Percentiles rank a stretch among this genome's conserved stretches.
Evolutionary conservation across 1,140 invertebrate genomes (phyloP).

Genomic region (Drosophila arawakana): DNA sequence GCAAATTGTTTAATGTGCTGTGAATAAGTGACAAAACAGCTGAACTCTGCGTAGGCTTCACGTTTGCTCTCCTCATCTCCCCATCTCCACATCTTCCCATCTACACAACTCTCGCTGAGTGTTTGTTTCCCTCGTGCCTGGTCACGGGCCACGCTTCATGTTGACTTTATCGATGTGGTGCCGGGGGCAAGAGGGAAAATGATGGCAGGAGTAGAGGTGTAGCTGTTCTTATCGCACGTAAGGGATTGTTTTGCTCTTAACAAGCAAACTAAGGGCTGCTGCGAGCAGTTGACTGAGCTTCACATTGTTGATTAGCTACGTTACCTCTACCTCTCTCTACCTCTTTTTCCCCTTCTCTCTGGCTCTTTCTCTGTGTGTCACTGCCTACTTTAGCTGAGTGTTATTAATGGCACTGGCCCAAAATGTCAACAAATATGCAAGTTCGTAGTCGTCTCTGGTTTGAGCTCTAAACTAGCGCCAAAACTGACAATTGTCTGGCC

Average conservation of each 20-base stretch:
- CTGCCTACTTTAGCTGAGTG: slow-evolving; percentile 10
- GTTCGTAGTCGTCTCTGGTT: not conserved
- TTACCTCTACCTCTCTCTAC: not conserved
- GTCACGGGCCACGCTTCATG: slow-evolving; percentile 48
- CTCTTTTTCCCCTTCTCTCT: not conserved
- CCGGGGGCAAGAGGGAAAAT: not conserved
- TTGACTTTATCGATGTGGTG: slow-evolving; percentile 60
- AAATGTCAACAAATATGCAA: slow-evolving; percentile 53
- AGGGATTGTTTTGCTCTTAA: slow-evolving; percentile 58
- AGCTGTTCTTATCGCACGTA: slow-evolving; percentile 67
- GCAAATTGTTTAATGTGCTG: slow-evolving; percentile 83
- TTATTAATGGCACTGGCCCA: slow-evolving; percentile 42
- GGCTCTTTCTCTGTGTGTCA: not conserved
- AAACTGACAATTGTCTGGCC: slow-evolving; percentile 74
- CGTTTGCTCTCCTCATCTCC: not conserved
- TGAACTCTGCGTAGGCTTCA: slow-evolving; percentile 64
- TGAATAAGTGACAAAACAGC: slow-evolving; percentile 83
- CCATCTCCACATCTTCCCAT: not conserved
- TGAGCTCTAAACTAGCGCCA: slow-evolving; percentile 43
- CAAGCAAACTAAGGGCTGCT: slow-evolving; percentile 40
- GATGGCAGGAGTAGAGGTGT: not conserved
- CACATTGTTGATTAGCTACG: slow-evolving; percentile 44
- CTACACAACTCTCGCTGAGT: not conserved
- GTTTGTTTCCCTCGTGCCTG: slow-evolving; percentile 37
- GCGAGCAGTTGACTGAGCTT: slow-evolving; percentile 44